Conservation (phyloP, 2,797 vertebrate genomes). For the Neopelma chrysocephalum region DNA sequence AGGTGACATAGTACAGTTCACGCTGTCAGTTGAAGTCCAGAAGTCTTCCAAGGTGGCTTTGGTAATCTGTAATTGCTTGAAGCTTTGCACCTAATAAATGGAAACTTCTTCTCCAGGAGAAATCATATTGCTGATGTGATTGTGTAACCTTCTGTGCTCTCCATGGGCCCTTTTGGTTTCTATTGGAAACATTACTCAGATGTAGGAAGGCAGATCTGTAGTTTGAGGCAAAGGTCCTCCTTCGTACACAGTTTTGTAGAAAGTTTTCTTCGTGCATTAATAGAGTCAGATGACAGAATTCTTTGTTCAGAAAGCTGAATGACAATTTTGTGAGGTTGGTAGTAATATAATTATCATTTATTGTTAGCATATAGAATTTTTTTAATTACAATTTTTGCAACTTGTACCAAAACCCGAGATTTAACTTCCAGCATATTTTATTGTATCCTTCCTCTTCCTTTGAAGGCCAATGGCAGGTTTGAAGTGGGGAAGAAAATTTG, state of each 20-base stretch:
- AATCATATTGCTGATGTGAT: background rate
- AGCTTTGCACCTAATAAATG: background rate
- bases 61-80: background rate
- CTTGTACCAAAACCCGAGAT: background rate
- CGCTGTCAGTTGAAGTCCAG: background rate
- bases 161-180: background rate
- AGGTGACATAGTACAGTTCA: background rate
- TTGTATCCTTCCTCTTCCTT: background rate
- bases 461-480: slow-evolving; percentile 94
- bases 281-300: background rate
- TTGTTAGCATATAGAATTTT: background rate
- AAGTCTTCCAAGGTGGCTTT: background rate
- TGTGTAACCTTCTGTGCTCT: background rate
- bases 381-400: background rate
- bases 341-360: background rate
- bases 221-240: background rate
- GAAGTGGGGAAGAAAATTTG: slow-evolving; percentile 99
- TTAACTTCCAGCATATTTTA: background rate
- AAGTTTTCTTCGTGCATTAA: background rate
- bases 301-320: background rate
- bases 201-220: background rate
- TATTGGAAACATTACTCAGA: background rate
- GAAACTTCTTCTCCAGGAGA: background rate
- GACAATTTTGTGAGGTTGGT: background rate
- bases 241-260: background rate